Base-by-base conservation (phyloP, 2,888 invertebrate species). In the Macaria notata region DNA sequence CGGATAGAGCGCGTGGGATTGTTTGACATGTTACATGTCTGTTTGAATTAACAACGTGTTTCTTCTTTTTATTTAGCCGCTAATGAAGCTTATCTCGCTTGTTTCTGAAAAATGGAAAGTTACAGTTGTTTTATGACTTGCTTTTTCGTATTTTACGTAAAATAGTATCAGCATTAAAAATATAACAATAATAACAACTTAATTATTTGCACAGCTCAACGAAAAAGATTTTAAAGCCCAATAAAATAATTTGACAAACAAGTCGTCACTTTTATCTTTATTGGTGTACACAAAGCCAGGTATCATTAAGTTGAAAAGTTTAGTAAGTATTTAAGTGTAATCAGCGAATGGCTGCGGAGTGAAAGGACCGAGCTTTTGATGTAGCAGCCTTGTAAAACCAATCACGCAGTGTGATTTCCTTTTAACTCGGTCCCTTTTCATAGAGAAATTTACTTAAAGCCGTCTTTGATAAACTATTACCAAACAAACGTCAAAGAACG, bases 381-480 rank as follows among this genome's bases (percentile, higher is more conserved):
- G 72, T 79, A 68, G 71, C 69, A 64, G 77, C 68, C 75, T 78
- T 78, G 75, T 74, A 78, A 75, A 78, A 76, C 76, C 79, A 79
- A 79, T 79, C 77, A 75, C 73, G 72, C 73, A 73, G 72, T 70
- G 71, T 74, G 72, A 72, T 75, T 75, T 75, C 72, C 72, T 78
- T 76, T 75, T 76, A 72, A 71, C 72, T 77, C 52, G 68, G 69
- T 74, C 64, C 63, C 62, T 69, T 69, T 66, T 75, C 66, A 70
- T 69, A 69, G 64, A 72, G 64, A 53, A 63, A 62, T 65, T 62
- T 66, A 64, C 56, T 63, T 63, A 57, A 52, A 57, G 56, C 43
- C 55, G 56, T 59, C 53, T 60, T 65, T 57, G 54, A 62, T 61
- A 56, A 63, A 63, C 54, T 63, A 61, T 55, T 61, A 51, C 36